These are phyloP conservation scores for Macrobrachium nipponense DNA, from an alignment of 1,140 invertebrate species.

Conservation along the genomic window DNA sequence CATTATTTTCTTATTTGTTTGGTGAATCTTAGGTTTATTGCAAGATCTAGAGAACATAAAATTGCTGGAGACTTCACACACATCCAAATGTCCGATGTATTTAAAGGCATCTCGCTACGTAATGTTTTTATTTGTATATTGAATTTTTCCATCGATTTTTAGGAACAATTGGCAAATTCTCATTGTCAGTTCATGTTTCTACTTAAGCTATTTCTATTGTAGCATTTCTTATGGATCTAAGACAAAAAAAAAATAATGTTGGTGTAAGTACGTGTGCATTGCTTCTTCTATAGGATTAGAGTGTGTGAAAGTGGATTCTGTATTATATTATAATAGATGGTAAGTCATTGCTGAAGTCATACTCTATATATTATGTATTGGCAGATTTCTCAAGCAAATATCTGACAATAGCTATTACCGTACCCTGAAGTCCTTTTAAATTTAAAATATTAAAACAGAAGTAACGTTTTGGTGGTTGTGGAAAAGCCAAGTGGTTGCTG, in stretches of 20 bases:
- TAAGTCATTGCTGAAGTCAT: constrained; percentile 49
- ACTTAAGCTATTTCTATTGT: constrained; percentile 57
- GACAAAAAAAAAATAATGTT: constrained; percentile 41
- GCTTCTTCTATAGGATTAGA: constrained; percentile 58
- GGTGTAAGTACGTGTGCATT: constrained; percentile 62
- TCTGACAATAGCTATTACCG: constrained; percentile 51
- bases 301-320: constrained; percentile 50
- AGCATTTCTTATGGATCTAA: constrained; percentile 55
- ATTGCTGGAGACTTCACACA: constrained; percentile 52
- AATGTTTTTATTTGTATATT: constrained; percentile 57
- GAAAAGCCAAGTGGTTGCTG: too few species aligned
- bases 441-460: too few species aligned
- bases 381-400: constrained; percentile 51
- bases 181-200: constrained; percentile 56
- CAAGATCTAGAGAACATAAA: constrained; percentile 26
- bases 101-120: constrained; percentile 57
- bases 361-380: constrained; percentile 51
- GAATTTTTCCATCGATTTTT: constrained; percentile 48
- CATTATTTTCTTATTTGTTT: not conserved
- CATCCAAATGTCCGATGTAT: constrained; percentile 52
- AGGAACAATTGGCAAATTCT: constrained; percentile 55
- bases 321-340: constrained; percentile 45
- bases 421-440: constrained; percentile 6
- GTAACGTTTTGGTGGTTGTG: constrained; percentile 12
- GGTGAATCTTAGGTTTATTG: constrained; percentile 5